These are phyloP conservation scores for Synaphobranchus kaupii DNA, from an alignment of 2,797 vertebrate species.

Conservation along the genomic window DNA sequence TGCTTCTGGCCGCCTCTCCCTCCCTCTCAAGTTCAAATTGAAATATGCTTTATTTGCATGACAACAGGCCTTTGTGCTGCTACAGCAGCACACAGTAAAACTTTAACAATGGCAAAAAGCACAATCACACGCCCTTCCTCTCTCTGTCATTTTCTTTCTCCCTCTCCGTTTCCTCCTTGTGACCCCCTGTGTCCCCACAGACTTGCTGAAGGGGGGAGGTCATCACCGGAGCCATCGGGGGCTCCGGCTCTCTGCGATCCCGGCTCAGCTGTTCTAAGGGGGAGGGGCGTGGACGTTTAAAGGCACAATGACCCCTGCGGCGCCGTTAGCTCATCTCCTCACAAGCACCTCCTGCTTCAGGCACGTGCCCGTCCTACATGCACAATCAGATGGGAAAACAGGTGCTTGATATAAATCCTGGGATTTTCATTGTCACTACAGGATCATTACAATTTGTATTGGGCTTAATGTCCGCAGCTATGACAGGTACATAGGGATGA, in stretches of 20 bases:
- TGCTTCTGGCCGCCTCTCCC: slow-evolving; percentile 18
- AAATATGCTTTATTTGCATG: too few species aligned
- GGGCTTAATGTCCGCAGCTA: neutral
- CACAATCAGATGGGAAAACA: neutral
- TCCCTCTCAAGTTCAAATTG: slow-evolving; percentile 30
- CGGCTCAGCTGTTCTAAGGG: neutral
- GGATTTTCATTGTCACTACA: neutral
- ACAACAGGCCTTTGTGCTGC: too few species aligned
- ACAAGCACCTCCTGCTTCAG: neutral
- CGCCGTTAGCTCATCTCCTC: neutral
- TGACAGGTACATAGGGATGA: slow-evolving; percentile 6
- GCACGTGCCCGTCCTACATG: neutral
- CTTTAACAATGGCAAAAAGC: too few species aligned
- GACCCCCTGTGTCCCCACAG: neutral
- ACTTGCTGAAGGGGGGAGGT: slow-evolving; percentile 56
- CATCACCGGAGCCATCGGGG: slow-evolving; percentile 79
- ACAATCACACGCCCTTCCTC: slow-evolving; percentile 1
- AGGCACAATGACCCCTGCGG: neutral
- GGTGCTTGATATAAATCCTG: neutral
- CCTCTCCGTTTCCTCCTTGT: slow-evolving; percentile 48
- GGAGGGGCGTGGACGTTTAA: slow-evolving; percentile 18
- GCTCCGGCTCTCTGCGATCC: neutral
- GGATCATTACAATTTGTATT: neutral
- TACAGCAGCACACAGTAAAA: too few species aligned
- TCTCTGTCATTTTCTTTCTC: slow-evolving; percentile 38